A percentile compares a stretch with the other conserved stretches of the same genome.
phyloP scores from a whole-genome alignment of 30 jellyfish, hydroid and myxozoan species.

The Cassiopea andromeda region DNA sequence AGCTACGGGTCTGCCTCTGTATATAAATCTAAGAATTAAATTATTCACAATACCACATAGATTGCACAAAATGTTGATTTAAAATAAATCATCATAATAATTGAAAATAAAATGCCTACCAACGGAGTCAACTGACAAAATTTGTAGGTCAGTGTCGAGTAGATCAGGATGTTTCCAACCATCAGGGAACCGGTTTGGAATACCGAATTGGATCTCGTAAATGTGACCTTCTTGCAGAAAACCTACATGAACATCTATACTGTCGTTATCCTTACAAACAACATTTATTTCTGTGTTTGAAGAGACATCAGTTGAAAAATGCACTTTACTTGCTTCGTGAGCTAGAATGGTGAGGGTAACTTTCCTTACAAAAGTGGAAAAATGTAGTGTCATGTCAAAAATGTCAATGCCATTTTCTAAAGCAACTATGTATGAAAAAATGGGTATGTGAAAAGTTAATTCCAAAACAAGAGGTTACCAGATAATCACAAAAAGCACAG shows the following conservation, averaged over 20 bases:
- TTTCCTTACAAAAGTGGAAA: too few relatives aligned
- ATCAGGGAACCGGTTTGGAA: conserved; percentile 51
- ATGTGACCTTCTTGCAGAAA: conserved; percentile 57
- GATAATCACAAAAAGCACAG: too few relatives aligned
- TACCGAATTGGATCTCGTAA: conserved; percentile 45
- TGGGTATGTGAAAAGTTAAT: too few relatives aligned
- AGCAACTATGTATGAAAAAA: too few relatives aligned
- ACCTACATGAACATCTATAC: conserved; percentile 63
- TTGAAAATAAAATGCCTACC: conserved; percentile 4
- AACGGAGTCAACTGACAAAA: conserved; percentile 20
- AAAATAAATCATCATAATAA: not conserved
- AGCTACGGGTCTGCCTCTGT: too few relatives aligned
- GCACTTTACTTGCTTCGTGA: conserved; percentile 86
- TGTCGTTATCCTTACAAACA: conserved; percentile 11
- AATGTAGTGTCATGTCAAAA: too few relatives aligned
- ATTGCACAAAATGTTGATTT: too few relatives aligned
- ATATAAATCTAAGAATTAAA: too few relatives aligned
- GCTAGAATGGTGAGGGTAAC: conserved; percentile 20
- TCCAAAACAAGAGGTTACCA: too few relatives aligned
- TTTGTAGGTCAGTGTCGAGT: conserved; percentile 31
- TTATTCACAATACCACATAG: too few relatives aligned
- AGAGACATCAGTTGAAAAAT: conserved; percentile 60
- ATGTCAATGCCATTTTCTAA: too few relatives aligned
- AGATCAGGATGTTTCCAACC: conserved; percentile 39
- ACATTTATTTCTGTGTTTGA: conserved; percentile 68